Conservation (phyloP, 1,140 invertebrate genomes). For the Heliothis subflexa region DNA sequence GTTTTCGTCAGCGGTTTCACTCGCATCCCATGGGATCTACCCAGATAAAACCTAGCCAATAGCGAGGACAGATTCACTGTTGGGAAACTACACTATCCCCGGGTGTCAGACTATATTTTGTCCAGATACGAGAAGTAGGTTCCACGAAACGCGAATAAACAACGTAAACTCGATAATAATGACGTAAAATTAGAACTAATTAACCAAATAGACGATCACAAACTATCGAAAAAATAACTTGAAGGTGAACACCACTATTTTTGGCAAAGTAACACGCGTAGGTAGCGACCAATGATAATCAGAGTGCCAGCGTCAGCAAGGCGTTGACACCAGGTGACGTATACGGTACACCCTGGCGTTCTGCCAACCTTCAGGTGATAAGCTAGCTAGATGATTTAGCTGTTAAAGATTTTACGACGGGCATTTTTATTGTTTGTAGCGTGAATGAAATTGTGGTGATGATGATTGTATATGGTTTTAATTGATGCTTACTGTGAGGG, state of each 20-base stretch:
- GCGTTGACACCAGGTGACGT: conserved; percentile 44
- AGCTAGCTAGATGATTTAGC: conserved; percentile 18
- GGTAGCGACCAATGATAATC: conserved; percentile 29
- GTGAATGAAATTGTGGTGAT: neutral
- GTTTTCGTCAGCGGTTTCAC: no score
- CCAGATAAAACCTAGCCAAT: no score
- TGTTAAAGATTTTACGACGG: conserved; percentile 14
- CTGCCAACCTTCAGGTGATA: conserved; percentile 38
- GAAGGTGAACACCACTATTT: conserved; percentile 24
- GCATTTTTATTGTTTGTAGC: neutral
- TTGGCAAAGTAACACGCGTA: conserved; percentile 6
- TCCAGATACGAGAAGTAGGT: no score
- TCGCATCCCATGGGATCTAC: no score
- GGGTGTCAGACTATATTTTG: no score
- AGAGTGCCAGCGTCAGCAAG: conserved; percentile 13
- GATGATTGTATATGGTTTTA: neutral
- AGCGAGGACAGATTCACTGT: no score
- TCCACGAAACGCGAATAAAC: no score
- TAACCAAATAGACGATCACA: neutral
- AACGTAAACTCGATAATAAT: no score
- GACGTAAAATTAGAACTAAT: neutral
- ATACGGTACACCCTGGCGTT: neutral
- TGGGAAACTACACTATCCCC: no score
- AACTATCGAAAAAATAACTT: neutral
- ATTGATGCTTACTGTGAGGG: no score